A percentile compares a stretch with the other conserved stretches of the same genome.
phyloP scores from a whole-genome alignment of 2,888 invertebrate genomes.

The Chirona hameri region DNA sequence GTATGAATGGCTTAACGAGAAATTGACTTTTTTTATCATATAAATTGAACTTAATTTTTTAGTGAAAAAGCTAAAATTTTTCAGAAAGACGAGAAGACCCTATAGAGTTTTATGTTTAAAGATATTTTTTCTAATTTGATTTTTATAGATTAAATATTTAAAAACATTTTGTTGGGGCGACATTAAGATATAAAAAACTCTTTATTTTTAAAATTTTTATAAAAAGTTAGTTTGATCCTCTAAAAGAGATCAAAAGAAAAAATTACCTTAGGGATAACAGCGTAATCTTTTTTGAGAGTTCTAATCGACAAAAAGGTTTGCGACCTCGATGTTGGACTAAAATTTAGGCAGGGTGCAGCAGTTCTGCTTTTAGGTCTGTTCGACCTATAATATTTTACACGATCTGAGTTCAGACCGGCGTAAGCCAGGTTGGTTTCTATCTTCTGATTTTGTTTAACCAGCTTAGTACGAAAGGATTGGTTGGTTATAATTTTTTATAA shows the following conservation, averaged over 20 bases:
- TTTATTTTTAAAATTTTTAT: constrained; percentile 45
- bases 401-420: constrained; percentile 85
- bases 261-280: constrained; percentile 83
- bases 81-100: too few relatives aligned
- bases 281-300: constrained; percentile 71
- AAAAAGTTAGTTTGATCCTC: constrained; percentile 54
- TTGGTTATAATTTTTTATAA: too few relatives aligned
- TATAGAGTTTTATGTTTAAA: too few relatives aligned
- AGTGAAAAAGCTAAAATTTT: too few relatives aligned
- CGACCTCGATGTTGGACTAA: constrained; percentile 89
- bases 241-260: constrained; percentile 60
- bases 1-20: too few relatives aligned
- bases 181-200: constrained; percentile 60
- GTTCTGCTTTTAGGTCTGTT: constrained; percentile 57
- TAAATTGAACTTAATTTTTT: too few relatives aligned
- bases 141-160: constrained; percentile 48
- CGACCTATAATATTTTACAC: constrained; percentile 79
- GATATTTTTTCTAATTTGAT: constrained; percentile 39
- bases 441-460: constrained; percentile 48
- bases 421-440: constrained; percentile 83
- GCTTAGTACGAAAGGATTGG: constrained; percentile 46
- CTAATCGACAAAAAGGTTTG: constrained; percentile 69
- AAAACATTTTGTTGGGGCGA: constrained; percentile 68
- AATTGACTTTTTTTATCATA: too few relatives aligned
- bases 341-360: constrained; percentile 62